Evolutionary conservation across 2,888 invertebrate species (phyloP), one percentile per base, ranked within the genome.

Genomic region (Meghimatium bilineatum): DNA sequence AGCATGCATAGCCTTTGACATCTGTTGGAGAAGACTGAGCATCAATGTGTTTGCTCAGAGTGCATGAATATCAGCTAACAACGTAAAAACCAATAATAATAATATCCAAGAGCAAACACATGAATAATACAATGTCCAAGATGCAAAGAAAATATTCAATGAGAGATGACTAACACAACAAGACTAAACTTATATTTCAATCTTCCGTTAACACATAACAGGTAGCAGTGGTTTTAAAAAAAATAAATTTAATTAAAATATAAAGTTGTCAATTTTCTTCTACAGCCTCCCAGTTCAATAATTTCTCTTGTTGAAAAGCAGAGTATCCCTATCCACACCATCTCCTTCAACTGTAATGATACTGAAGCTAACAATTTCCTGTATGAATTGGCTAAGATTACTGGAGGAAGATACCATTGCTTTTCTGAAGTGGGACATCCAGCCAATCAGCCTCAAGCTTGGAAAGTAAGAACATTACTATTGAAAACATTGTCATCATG

Each of bases 311-410:
- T 93, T 10, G 91, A 91, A 87, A 90, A 93, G 89, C 91, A 92
- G 85, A 87, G 89, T 44, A 90, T 94, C 23, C 93, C 93, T 0
- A 90, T 94, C 49, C 94, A 94, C 88, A 91, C 93, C 6, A 94
- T 94, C 76, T 93, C 93, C 14, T 94, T 94, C 89, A 94, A 94
- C 91, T 94, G 93, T 87, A 90, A 92, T 75, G 93, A 94, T 86
- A 88, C 85, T 5, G 92, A 93, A 78, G 93, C 93, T 29, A 94
- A 93, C 87, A 87, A 90, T 80, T 94, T 94, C 87, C 89, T 94
- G 52, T 91, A 88, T 85, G 89, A 92, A 80, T 88, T 94, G 81
- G 92, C 94, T 12, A 89, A 90, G 80, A 91, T 91, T 56, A 93
- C 93, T 1, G 90, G 90, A 38, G 94, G 93, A 8, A 87, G 93